Base-by-base conservation (phyloP, 2,888 invertebrate genomes). In the Drosophila infuscata region DNA sequence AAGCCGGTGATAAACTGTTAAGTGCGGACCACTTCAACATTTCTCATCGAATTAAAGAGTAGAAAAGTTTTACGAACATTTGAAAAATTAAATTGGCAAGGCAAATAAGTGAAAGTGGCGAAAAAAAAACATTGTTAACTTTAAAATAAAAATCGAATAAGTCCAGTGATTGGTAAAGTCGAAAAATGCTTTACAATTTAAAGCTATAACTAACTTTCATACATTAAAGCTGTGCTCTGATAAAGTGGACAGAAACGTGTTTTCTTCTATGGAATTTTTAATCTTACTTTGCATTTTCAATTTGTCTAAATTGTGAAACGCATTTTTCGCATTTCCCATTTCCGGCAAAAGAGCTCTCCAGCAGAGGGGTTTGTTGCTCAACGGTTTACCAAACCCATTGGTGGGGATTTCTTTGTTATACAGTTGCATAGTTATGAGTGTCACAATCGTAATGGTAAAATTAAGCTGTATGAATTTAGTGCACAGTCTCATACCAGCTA, bases 1-100 rank as follows among this genome's bases (percentile, higher is more conserved):
- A 84, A 81, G 79, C 79, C 85, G 84, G 82, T 71, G 75, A 73
- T 79, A 76, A 82, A 76, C 75, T 70, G 82, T 75, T 57, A 54
- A 53, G 74, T 81, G 75, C 70, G 62, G 71, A 75, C 74, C 68
- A 46, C 11, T 36, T 49, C 43, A 58, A 54, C 11, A 0, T 35
- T 36, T 7, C 1, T 8, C 3, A 3, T 11, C 17, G 4, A 56
- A 29, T 7, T 9, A 0, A 51, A 29, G 32, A n/a, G 3, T 1
- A 11, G 36, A n/a, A 38, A 56, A n/a, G 25, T 30, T 54, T 51
- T 5, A 43, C 59, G 53, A 20, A 63, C 12, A 58, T 9, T 17
- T 0, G 11, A 0, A 2, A 32, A 32, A 3, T 29, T 20, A 56
- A 29, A 15, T 25, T 25, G 32, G 25, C 36, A 56, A 60, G 51